Percentiles rank a stretch among this genome's conserved stretches.
phyloP scores from a whole-genome alignment of 1,140 invertebrate genomes.

The Sitophilus oryzae region DNA sequence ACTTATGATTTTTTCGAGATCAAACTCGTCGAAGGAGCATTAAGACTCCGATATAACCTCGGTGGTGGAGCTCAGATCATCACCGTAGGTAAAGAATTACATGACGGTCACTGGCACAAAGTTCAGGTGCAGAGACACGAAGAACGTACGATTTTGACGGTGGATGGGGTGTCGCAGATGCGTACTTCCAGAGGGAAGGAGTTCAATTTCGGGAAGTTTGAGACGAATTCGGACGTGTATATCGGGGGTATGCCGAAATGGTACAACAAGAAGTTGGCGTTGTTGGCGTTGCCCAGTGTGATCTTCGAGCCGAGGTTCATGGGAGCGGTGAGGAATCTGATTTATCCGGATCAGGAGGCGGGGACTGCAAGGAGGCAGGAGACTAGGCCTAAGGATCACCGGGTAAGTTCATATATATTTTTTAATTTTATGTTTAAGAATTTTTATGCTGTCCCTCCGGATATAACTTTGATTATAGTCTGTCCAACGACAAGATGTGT shows the following conservation, averaged over 20 bases:
- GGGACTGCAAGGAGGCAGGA: conserved; percentile 66
- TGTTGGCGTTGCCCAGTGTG: conserved; percentile 78
- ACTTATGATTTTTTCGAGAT: conserved; percentile 93
- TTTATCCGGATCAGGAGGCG: conserved; percentile 74
- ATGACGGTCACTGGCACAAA: conserved; percentile 88
- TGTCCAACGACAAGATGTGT: no score
- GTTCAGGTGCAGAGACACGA: conserved; percentile 68
- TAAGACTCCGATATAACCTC: conserved; percentile 82
- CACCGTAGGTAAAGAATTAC: conserved; percentile 76
- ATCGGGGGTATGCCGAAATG: conserved; percentile 85
- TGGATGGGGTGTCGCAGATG: conserved; percentile 71
- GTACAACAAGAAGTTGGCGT: conserved; percentile 78
- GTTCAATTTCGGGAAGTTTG: conserved; percentile 77
- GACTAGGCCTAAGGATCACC: conserved; percentile 68
- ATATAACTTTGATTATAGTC: no score
- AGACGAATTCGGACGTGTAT: conserved; percentile 83
- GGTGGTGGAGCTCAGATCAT: conserved; percentile 82
- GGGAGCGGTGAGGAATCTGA: conserved; percentile 76
- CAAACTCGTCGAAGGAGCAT: conserved; percentile 83
- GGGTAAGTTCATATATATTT: no score
- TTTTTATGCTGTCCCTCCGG: no score
- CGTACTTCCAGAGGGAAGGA: conserved; percentile 75
- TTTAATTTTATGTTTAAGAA: no score
- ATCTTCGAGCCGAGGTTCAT: conserved; percentile 87
- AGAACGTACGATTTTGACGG: conserved; percentile 71